Base-by-base conservation (phyloP, 1,140 invertebrate genomes). In the Chymomyza costata region DNA sequence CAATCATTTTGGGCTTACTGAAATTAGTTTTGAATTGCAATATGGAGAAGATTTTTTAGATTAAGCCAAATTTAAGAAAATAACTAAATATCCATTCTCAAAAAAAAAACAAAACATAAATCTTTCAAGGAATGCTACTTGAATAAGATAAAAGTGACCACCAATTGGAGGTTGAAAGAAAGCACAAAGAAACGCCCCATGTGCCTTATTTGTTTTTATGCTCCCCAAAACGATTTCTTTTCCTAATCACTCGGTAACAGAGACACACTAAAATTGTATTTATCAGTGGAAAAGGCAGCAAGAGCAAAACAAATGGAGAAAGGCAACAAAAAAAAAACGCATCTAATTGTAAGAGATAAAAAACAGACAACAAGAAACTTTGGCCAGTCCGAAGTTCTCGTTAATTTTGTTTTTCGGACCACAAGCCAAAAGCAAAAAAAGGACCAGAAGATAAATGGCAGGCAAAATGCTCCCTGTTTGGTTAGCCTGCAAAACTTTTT, bases 221-320 rank as follows among this genome's bases (percentile, higher is more conserved):
- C 65, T 71, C 73, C 81, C 80, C 80, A 80, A 83, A 83, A 83
- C 80, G 83, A 83, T 83, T 83, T 83, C 80, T 80, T 83, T 83
- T 80, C 80, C 80, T 83, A 83, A 83, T 83, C 80, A 83, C 73
- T 67, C 56, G 69, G 71, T 63, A 76, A 60, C 66, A 51, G 58
- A 58, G 57, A 52, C 30, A 52, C 37, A 47, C 62, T 41, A 63
- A 78, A 78, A 76, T 76, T 71, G 54, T 61, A 76, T 76, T 76
- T 76, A 76, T 76, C 71, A 78, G 62, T 55, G 61, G 71, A 48
- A 45, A 17, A n/a, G n/a, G n/a, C n/a, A 50, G 65, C 35, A 32
- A 35, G 15, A 16, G 25, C 17, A 57, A 56, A 76, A 76, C 57
- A 76, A 76, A 76, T 66, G 66, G 58, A 38, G 30, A 44, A 50